A percentile compares a stretch with the other conserved stretches of the same genome.
Evolutionary conservation across 2,113 vertebrate species (phyloP).

Genomic region (Pleuronectes platessa): DNA sequence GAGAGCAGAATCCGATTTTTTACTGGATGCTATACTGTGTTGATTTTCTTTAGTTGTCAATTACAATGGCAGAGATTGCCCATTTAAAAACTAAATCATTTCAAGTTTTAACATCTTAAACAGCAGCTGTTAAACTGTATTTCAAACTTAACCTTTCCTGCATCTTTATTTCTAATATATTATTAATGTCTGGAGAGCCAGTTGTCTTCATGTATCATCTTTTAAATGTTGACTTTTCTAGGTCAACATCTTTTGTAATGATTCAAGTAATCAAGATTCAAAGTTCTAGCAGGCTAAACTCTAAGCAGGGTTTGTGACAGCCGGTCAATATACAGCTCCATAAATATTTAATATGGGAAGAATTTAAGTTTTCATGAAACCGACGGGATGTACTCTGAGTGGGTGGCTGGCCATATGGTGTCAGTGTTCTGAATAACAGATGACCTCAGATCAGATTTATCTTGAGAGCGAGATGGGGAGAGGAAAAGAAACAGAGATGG

Average conservation of each 20-base stretch:
- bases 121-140: neutral
- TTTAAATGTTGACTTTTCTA: neutral
- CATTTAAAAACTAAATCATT: neutral
- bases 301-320: constrained; percentile 54
- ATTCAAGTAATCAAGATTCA: constrained; percentile 36
- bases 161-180: neutral
- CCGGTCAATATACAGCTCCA: constrained; percentile 47
- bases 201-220: neutral
- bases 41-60: neutral
- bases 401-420: constrained; percentile 76
- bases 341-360: constrained; percentile 76
- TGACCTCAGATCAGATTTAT: constrained; percentile 78
- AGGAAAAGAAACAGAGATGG: constrained; percentile 51
- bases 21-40: neutral
- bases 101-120: neutral
- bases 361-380: constrained; percentile 77
- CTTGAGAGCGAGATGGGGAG: constrained; percentile 51
- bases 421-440: constrained; percentile 76
- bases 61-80: neutral
- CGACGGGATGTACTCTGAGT: constrained; percentile 64
- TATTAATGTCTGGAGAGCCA: neutral
- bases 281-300: constrained; percentile 47
- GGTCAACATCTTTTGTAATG: constrained; percentile 11
- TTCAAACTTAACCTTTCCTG: neutral
- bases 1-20: neutral